These are phyloP conservation scores for Cinclus mexicanus DNA, from an alignment of 2,113 vertebrate genomes.

Conservation along the genomic window DNA sequence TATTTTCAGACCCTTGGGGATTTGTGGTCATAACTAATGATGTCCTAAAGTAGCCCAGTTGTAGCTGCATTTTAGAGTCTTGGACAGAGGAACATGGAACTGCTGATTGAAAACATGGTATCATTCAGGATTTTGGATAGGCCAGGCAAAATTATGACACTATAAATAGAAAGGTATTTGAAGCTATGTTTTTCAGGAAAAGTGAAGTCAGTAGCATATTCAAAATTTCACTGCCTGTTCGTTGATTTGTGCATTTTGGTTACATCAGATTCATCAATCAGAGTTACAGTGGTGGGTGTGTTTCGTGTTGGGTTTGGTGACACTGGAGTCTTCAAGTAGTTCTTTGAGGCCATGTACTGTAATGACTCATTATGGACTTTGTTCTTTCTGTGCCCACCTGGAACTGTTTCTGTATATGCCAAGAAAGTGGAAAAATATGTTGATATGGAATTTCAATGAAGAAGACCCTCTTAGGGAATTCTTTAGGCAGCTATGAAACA, in stretches of 20 bases:
- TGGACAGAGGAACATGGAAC: neutral
- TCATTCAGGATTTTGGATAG: neutral
- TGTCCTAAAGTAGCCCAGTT: neutral
- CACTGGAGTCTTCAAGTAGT: accelerated
- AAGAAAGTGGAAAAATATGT: neutral
- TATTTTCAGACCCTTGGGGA: neutral
- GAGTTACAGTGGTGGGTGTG: accelerated
- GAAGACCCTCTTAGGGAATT: accelerated
- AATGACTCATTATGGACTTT: neutral
- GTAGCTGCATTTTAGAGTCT: neutral
- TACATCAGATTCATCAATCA: neutral
- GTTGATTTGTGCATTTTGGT: neutral
- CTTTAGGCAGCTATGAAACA: neutral
- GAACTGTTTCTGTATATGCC: neutral
- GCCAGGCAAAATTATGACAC: neutral
- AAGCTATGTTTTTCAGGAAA: neutral
- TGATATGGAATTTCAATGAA: neutral
- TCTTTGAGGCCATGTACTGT: neutral
- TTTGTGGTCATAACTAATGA: neutral
- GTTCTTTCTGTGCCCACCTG: neutral
- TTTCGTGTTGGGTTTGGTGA: neutral
- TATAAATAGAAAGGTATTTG: neutral
- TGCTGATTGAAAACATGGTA: neutral
- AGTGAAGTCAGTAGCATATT: neutral
- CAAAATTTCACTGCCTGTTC: neutral